Evolutionary conservation across 2,113 vertebrate genomes (phyloP).

Genomic region (Pterocles gutturalis): DNA sequence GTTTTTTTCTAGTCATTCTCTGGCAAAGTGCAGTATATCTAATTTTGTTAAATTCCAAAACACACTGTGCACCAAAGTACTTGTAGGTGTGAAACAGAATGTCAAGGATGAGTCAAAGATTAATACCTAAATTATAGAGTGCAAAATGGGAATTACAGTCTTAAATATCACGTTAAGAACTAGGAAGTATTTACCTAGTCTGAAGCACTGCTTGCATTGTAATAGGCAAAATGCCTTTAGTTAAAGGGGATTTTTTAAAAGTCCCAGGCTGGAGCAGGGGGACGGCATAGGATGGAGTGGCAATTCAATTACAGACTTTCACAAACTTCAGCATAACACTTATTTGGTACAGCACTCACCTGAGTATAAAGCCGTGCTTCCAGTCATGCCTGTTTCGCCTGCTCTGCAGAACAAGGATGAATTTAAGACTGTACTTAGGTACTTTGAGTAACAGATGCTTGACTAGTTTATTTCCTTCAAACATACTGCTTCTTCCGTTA

Average conservation of each 20-base stretch:
- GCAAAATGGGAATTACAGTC: conserved; percentile 61
- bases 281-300: background rate
- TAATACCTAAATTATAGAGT: conserved; percentile 79
- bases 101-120: conserved; percentile 82
- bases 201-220: conserved; percentile 24
- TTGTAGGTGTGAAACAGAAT: conserved; percentile 80
- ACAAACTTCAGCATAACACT: background rate
- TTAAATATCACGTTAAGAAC: conserved; percentile 67
- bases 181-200: conserved; percentile 68
- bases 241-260: background rate
- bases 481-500: background rate
- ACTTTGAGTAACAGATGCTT: background rate
- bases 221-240: background rate
- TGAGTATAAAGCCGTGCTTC: background rate
- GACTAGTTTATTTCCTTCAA: background rate
- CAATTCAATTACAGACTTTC: background rate
- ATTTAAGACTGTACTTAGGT: background rate
- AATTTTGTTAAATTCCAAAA: conserved; percentile 75
- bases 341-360: background rate
- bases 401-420: background rate
- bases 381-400: background rate
- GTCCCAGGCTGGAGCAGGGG: background rate
- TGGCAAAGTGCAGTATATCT: conserved; percentile 57
- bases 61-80: conserved; percentile 69
- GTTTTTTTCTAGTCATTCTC: conserved; percentile 38